phyloP scores from a whole-genome alignment of 2,113 vertebrate genomes.

The Nycticorax nycticorax region DNA sequence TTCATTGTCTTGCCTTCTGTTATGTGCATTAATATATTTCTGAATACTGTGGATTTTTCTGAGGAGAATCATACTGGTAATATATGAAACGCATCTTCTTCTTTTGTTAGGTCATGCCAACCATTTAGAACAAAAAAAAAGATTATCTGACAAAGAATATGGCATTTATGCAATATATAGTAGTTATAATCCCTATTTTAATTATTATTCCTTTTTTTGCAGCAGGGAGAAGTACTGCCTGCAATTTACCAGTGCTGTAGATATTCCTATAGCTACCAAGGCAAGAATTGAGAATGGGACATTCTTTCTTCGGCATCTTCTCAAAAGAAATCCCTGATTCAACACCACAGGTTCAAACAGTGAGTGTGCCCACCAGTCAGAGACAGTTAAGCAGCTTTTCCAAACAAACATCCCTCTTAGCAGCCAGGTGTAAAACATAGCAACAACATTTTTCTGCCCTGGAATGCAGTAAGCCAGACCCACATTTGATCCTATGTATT shows the following conservation, averaged over 20 bases:
- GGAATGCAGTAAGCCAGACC: not conserved
- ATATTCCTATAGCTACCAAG: not conserved
- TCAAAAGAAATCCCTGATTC: not conserved
- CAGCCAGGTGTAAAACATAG: not conserved
- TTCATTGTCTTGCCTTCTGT: not conserved
- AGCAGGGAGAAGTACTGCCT: not conserved
- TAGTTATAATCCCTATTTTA: not conserved
- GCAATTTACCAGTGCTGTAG: not conserved
- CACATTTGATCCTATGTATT: not conserved
- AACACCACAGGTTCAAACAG: accelerated
- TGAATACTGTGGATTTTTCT: not conserved
- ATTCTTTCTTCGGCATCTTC: not conserved
- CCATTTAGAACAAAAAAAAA: not conserved
- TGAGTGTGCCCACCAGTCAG: not conserved
- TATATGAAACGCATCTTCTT: not conserved
- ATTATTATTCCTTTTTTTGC: not conserved
- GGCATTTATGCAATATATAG: not conserved
- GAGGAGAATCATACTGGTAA: not conserved
- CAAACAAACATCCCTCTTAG: not conserved
- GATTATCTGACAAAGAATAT: not conserved
- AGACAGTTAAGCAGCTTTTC: not conserved
- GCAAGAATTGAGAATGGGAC: not conserved
- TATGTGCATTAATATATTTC: not conserved
- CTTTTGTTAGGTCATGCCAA: not conserved
- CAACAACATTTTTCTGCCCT: not conserved